Percentiles rank a stretch among this genome's conserved stretches.
phyloP scores from a whole-genome alignment of 2,113 vertebrate species.

The Holacanthus passer region DNA sequence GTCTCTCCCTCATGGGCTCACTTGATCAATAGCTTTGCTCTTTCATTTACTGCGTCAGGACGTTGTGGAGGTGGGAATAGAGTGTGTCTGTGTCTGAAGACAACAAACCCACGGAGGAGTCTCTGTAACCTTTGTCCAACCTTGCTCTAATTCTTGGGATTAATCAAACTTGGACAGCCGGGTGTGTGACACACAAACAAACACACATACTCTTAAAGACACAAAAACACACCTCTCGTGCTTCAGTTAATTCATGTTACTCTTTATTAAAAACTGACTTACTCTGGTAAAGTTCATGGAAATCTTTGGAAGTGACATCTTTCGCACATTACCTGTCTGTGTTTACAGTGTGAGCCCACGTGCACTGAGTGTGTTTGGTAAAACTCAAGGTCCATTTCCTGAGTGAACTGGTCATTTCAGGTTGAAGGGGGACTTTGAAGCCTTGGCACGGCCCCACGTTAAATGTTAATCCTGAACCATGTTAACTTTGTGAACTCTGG shows the following conservation, averaged over 20 bases:
- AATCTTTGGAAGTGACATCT: background rate
- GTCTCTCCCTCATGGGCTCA: slow-evolving; percentile 4
- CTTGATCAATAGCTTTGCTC: slow-evolving; percentile 9
- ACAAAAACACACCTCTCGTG: background rate
- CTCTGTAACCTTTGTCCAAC: slow-evolving; percentile 23
- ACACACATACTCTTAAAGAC: background rate
- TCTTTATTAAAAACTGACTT: background rate
- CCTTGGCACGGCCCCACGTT: background rate
- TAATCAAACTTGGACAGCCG: slow-evolving; percentile 19
- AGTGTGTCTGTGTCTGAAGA: background rate
- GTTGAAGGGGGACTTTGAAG: slow-evolving; percentile 51
- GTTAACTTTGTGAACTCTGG: slow-evolving; percentile 12
- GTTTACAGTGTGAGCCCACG: background rate
- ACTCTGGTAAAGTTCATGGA: background rate
- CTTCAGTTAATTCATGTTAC: background rate
- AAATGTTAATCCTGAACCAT: slow-evolving; percentile 53
- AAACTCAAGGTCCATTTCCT: background rate
- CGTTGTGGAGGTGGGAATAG: background rate
- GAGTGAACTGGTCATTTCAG: slow-evolving; percentile 2
- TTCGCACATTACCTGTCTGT: background rate
- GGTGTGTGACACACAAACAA: background rate
- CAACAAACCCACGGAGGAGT: background rate
- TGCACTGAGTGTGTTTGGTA: background rate
- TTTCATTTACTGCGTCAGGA: slow-evolving; percentile 23
- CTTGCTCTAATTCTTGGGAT: slow-evolving; percentile 16